Evolutionary conservation across 1,140 invertebrate species (phyloP), one percentile per base, ranked within the genome.

Genomic region (Chironomus tepperi): DNA sequence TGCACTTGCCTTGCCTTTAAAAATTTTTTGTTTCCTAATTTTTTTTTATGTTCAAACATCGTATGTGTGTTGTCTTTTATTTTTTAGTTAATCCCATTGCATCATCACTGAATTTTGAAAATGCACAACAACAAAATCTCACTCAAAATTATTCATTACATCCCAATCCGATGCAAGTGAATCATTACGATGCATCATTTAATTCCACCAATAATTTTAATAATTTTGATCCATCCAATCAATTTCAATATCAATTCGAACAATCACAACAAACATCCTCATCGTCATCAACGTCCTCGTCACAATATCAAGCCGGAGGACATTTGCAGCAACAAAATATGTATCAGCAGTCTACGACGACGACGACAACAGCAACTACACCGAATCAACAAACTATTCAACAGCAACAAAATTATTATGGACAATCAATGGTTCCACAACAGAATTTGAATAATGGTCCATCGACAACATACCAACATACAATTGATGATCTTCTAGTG

Each of bases 181-280:
- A 18, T 70, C 65, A 70, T 70, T 70, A 18, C 19, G 18, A 18
- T 70, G 65, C 65, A 21, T 70, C 65, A 18, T 70, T 70, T 70
- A 70, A 70, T 21, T 70, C 65, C 16, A 21, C 65, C 65, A 70
- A 70, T 70, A 70, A 70, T 19, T 73, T 42, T 43, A 73, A 73
- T 73, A 42, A 73, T 34, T 43, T 42, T 19, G 42, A 73, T 73
- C 72, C 21, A 43, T 42, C 42, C 72, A 73, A 42, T 73, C 42
- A 43, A 42, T 78, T 77, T 24, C 42, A 82, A 7, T 76, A 80
- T 21, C 76, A 80, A 65, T 78, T 79, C 73, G 79, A 80, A 42
- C 74, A 73, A 77, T 76, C 80, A 78, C 73, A 84, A 81, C 76
- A 77, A 74, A 6, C 6, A 43, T 7, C 43, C 43, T 57, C 47